A percentile compares a stretch with the other conserved stretches of the same genome.
These are phyloP conservation scores for Notarius quadriscutis DNA, from an alignment of 2,113 vertebrate species.

Conservation along the genomic window DNA sequence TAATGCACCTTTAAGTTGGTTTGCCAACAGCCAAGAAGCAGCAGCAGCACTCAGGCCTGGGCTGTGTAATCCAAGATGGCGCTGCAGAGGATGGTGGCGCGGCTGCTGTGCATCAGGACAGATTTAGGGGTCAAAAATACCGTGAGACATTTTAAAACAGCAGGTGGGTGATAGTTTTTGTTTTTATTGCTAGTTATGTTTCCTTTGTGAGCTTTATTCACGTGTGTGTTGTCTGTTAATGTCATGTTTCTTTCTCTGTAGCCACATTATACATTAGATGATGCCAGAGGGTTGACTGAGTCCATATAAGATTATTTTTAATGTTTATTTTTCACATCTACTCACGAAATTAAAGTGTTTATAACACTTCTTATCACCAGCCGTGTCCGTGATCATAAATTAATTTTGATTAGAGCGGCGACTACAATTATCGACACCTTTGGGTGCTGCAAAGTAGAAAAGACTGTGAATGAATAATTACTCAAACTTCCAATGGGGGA, in stretches of 20 bases:
- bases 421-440: too few relatives aligned
- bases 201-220: not conserved
- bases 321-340: not conserved
- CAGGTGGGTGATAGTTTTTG: constrained; percentile 58
- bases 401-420: too few relatives aligned
- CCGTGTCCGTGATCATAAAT: not conserved
- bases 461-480: too few relatives aligned
- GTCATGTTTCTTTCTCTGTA: not conserved
- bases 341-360: not conserved
- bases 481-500: too few relatives aligned
- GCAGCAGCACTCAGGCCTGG: too few relatives aligned
- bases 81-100: constrained; percentile 52
- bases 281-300: not conserved
- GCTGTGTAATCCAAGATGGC: constrained; percentile 66
- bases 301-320: not conserved
- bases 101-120: constrained; percentile 39
- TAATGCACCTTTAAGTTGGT: too few relatives aligned
- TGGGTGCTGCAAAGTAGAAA: too few relatives aligned
- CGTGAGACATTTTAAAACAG: constrained; percentile 59
- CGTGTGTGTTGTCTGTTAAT: not conserved
- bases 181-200: not conserved
- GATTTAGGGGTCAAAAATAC: constrained; percentile 65
- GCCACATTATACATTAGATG: not conserved
- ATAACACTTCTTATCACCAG: too few relatives aligned
- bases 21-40: too few relatives aligned